Evolutionary conservation across 2,888 invertebrate genomes (phyloP), one percentile per base, ranked within the genome.

Genomic region (Molorchus minor): DNA sequence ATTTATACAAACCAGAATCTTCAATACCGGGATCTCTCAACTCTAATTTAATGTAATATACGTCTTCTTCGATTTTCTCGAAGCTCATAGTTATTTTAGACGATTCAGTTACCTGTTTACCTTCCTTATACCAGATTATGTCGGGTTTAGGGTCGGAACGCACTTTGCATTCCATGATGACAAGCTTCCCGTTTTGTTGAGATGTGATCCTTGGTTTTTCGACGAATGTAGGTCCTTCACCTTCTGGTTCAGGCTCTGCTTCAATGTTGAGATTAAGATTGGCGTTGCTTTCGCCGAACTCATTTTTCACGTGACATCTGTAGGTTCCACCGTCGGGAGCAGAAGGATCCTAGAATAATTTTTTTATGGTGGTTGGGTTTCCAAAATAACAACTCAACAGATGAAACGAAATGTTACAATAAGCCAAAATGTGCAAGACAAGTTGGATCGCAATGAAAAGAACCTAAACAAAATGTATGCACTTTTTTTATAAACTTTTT

Each of bases 1-100:
- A 98, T 82, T 98, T 97, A 85, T 98, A 99, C 64, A 97, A 86
- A 69, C 98, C 99, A 73, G 97, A 97, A 84, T 99, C 98, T 76
- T 94, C 93, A 65, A 94, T 87, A 76, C 93, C 93, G 67, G 97
- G 96, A 82, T 96, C 95, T 75, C 88, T 87, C 35, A 96, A 84
- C 81, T 94, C 94, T 70, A 96, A 82, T 79, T 92, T 89, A 59
- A 96, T 92, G 73, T 92, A 91, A 82, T 93, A 96, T 69, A 93
- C 85, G 75, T 93, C 93, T 65, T 91, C 90, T 77, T 92, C 90
- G 73, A 88, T 82, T 71, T 87, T 82, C 69, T 84, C 85, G 78
- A 92, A 88, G 44, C 84, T 84, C 79, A 92, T 91, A 78, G 88
- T 90, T 62, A 92, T 88, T 84, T 92, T 94, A 69, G 87, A 89